Base-by-base conservation (phyloP, 2,113 vertebrate species). In the Microcebus lehilahytsara region DNA sequence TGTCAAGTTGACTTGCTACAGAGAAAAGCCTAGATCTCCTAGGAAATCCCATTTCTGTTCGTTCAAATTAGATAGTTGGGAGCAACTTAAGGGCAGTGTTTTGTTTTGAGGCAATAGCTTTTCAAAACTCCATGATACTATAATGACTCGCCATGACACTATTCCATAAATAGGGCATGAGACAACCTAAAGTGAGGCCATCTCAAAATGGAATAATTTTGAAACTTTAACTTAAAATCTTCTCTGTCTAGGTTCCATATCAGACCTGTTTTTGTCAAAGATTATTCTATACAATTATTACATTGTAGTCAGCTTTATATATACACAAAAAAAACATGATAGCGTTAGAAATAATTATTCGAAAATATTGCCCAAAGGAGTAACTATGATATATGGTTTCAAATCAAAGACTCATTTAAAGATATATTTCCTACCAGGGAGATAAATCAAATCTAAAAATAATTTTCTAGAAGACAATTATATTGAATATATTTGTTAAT, bases 401-500 rank as follows among this genome's bases (percentile, higher is more conserved):
- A 94, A 62, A 62, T 81, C 30, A 86, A 79, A 37, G 25, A 85
- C 60, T 12, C 1, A 20, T 4, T 51, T 92, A 92, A 92, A 11
- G 9, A 32, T 83, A 72, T 89, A 58, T 77, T 66, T 91, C 3
- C 8, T 75, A 53, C 17, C 7, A 51, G 4, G 23, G 12, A 87
- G 9, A 64, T 27, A 79, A 49, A 23, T 49, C 5, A 92, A 94
- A 66, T 95, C 11, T 30, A 79, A 94, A 78, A 84, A 56, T 66
- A 67, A n/a, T 51, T 87, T 53, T 67, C 6, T 94, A 71, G 23
- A 27, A 81, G 9, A 81, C 51, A 90, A 90, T 40, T 74, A 16
- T 42, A 34, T 46, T 79, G 53, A 66, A 64, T 67, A 62, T 86
- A 93, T 95, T 97, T 94, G 9, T 75, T 91, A 92, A 53, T 69